Base-by-base conservation (phyloP, 2,888 invertebrate species). In the Phania funesta region DNA sequence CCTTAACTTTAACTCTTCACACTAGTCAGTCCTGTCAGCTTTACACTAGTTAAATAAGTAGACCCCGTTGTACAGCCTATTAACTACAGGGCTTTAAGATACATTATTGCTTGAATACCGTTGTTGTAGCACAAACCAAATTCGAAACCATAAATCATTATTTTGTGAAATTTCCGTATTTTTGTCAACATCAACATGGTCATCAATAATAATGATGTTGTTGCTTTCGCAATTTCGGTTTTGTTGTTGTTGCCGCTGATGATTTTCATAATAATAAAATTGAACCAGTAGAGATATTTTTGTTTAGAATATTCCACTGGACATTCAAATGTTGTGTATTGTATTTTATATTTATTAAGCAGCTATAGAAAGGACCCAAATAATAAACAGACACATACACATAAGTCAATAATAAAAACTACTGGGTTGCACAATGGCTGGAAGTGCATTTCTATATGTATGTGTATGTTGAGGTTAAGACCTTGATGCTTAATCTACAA, bases 141-240 rank as follows among this genome's bases (percentile, higher is more conserved):
- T 46, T 46, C 20, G 46, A 64, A 75, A 74, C 78, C 82, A 82
- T 82, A 78, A 82, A 82, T 82, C 82, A 82, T 82, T 78, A 82
- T 82, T 78, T 78, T 82, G 74, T 71, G 65, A 75, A 78, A 82
- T 82, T 68, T 82, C 78, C 82, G 74, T 82, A 78, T 82, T 78
- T 78, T 82, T 82, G 78, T 78, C 70, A 75, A 60, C 70, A 70
- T 64, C 68, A 80, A 70, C 71, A 71, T 71, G 56, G 38, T 60
- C 82, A 82, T 78, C 82, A 75, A 78, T 75, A 78, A 82, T 82
- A 78, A 82, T 82, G 70, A 67, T 73, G 64, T 35, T 68, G 70
- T 29, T 64, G 68, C 26, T 65, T 24, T 52, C 64, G 56, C 41
- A n/a, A 56, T 54, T 54, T 50, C 13, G 46, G 50, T 24, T 78